phyloP scores from a whole-genome alignment of 2,888 invertebrate species.

The Octodonta nipae region DNA sequence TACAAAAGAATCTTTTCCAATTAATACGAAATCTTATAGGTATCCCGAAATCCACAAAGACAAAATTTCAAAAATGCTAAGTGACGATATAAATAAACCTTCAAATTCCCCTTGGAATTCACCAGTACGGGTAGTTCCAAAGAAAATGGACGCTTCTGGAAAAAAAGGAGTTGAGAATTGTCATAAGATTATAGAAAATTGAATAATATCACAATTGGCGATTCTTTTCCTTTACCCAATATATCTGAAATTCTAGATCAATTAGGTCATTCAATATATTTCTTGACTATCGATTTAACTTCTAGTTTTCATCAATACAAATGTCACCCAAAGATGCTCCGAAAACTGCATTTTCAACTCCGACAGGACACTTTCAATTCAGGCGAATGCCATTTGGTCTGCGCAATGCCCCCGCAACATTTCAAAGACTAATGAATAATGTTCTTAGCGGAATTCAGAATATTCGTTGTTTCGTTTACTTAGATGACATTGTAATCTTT shows the following conservation, averaged over 20 bases:
- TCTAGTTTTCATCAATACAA: constrained; percentile 12
- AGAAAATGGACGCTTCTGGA: constrained; percentile 4
- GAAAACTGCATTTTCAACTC: constrained; percentile 10
- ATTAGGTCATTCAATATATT: constrained; percentile 10
- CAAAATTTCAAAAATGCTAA: constrained; percentile 18
- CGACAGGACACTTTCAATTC: constrained; percentile 9
- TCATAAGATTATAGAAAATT: too few species aligned
- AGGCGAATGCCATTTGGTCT: constrained; percentile 10
- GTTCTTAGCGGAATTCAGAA: constrained; percentile 20
- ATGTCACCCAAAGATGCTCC: constrained; percentile 7
- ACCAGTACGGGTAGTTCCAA: constrained; percentile 17
- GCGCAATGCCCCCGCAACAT: constrained; percentile 10
- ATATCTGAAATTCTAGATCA: constrained; percentile 10
- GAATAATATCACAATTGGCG: constrained; percentile 8
- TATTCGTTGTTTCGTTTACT: constrained; percentile 23
- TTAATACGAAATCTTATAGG: constrained; percentile 19
- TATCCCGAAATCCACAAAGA: constrained; percentile 22
- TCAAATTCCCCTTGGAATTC: constrained; percentile 18
- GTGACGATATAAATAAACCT: constrained; percentile 18
- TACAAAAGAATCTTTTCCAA: constrained; percentile 9
- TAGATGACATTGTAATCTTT: constrained; percentile 27
- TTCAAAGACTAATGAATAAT: constrained; percentile 13
- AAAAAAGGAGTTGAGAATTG: too few species aligned
- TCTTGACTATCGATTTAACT: constrained; percentile 8
- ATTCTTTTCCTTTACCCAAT: constrained; percentile 7